These are phyloP conservation scores for Phalacrocorax brasilianus DNA, from an alignment of 2,113 vertebrate species.

Conservation along the genomic window DNA sequence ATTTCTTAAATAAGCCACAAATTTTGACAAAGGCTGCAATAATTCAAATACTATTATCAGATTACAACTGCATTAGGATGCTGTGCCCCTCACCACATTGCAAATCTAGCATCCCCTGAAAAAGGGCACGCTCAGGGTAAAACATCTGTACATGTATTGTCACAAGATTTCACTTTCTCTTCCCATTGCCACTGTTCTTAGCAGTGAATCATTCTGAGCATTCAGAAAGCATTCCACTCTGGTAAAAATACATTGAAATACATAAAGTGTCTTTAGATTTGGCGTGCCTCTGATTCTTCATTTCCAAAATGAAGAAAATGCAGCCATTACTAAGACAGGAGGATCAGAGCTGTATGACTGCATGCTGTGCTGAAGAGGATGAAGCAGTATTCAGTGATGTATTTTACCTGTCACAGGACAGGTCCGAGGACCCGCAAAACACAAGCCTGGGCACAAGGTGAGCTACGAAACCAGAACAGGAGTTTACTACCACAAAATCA, in stretches of 20 bases:
- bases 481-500: not conserved
- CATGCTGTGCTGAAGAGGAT: not conserved
- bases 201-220: not conserved
- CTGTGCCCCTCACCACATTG: not conserved
- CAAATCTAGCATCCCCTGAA: not conserved
- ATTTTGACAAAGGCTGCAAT: not conserved
- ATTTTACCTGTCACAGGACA: not conserved
- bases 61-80: not conserved
- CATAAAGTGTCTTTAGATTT: not conserved
- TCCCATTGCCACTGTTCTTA: not conserved
- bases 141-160: not conserved
- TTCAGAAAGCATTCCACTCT: not conserved
- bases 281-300: not conserved
- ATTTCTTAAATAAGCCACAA: not conserved
- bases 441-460: not conserved
- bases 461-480: not conserved
- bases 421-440: not conserved
- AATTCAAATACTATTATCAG: not conserved
- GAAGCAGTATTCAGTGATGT: not conserved
- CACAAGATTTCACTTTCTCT: not conserved
- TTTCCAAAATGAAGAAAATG: not conserved
- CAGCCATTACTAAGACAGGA: not conserved
- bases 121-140: not conserved
- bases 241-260: not conserved
- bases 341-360: fast-evolving